Percentiles rank a stretch among this genome's conserved stretches.
Conservation (phyloP, 2,113 vertebrate genomes). For the Percina caprodes region DNA sequence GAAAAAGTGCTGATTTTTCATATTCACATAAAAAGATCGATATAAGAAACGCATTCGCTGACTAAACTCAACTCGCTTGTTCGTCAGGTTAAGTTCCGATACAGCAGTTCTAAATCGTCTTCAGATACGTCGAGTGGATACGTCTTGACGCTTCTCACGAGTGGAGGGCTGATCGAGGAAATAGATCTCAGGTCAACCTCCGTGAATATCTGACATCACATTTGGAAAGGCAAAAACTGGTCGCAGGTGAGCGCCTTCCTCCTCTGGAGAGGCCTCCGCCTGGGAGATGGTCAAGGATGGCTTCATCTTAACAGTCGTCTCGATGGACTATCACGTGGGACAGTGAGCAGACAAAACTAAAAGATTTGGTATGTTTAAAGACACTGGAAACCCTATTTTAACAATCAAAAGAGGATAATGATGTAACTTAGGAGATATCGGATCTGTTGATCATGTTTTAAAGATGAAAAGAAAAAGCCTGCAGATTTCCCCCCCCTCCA, state of each 20-base stretch:
- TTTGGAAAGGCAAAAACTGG: slow-evolving; percentile 71
- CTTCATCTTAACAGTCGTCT: slow-evolving; percentile 78
- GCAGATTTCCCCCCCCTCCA: slow-evolving; percentile 9
- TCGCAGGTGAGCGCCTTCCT: slow-evolving; percentile 23
- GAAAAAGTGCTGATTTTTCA: slow-evolving; percentile 83
- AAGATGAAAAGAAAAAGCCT: slow-evolving; percentile 24
- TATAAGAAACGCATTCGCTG: slow-evolving; percentile 73
- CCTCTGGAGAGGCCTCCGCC: slow-evolving; percentile 38
- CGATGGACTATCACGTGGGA: slow-evolving; percentile 29
- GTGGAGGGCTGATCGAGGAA: slow-evolving; percentile 29
- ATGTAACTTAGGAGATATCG: slow-evolving; percentile 8
- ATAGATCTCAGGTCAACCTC: slow-evolving; percentile 32
- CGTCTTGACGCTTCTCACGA: slow-evolving; percentile 8
- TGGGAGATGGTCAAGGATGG: slow-evolving; percentile 65
- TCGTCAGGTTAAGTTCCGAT: slow-evolving; percentile 16
- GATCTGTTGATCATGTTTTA: slow-evolving; percentile 17
- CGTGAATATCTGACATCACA: slow-evolving; percentile 65
- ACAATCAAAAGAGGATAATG: slow-evolving; percentile 25
- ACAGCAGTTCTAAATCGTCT: slow-evolving; percentile 38
- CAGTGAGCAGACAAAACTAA: slow-evolving; percentile 42
- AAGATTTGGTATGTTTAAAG: slow-evolving; percentile 12
- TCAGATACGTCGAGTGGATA: not conserved
- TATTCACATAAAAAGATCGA: slow-evolving; percentile 78
- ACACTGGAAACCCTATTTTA: slow-evolving; percentile 50
- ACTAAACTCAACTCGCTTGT: slow-evolving; percentile 44